Conservation (phyloP, 2,797 vertebrate genomes). For the Limosa lapponica region DNA sequence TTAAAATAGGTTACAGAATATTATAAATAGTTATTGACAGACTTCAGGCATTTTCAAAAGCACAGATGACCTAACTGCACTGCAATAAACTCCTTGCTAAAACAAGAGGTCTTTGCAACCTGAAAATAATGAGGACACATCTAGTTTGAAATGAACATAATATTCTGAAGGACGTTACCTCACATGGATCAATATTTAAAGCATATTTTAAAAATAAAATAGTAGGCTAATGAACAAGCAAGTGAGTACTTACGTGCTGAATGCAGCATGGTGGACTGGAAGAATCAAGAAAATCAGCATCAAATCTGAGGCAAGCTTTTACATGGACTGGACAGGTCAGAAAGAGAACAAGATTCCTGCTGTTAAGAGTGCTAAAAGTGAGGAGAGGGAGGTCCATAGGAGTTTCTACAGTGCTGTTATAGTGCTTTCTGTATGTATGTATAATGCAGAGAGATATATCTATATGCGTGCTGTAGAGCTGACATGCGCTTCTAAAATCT, state of each 20-base stretch:
- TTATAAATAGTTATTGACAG: not conserved
- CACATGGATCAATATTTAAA: not conserved
- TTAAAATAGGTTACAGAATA: not conserved
- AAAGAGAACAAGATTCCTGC: not conserved
- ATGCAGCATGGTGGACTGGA: not conserved
- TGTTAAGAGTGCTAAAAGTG: not conserved
- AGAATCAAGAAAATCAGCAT: not conserved
- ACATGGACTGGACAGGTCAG: too few species aligned
- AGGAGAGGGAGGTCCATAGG: not conserved
- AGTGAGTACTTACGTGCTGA: not conserved
- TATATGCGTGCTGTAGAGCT: fast-evolving
- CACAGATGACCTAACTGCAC: not conserved
- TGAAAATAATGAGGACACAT: not conserved
- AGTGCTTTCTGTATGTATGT: not conserved
- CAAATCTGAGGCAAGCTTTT: not conserved
- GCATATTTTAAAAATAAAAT: not conserved
- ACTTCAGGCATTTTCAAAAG: not conserved
- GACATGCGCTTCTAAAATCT: not conserved
- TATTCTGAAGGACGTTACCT: not conserved
- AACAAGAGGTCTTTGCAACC: not conserved
- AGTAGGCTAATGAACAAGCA: not conserved
- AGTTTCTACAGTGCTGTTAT: not conserved
- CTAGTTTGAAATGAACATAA: not conserved
- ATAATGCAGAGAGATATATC: not conserved
- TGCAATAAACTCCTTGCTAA: not conserved